Conservation (phyloP, 2,797 vertebrate genomes). For the Cygnus olor region DNA sequence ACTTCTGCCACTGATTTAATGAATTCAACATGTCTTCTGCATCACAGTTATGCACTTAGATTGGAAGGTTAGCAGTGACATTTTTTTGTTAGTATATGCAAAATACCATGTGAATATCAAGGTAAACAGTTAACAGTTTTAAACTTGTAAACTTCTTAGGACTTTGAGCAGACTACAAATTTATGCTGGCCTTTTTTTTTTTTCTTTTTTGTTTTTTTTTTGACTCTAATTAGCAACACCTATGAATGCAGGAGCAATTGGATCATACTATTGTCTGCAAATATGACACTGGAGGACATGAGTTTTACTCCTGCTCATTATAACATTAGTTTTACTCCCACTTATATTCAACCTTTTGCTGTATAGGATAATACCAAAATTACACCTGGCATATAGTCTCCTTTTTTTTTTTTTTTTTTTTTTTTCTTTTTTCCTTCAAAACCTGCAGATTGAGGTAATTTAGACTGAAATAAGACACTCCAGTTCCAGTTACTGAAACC, state of each 20-base stretch:
- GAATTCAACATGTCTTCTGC: background rate
- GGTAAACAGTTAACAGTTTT: background rate
- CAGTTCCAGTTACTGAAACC: conserved; percentile 4
- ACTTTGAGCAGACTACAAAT: background rate
- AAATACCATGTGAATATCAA: background rate
- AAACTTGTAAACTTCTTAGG: background rate
- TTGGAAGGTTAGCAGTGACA: background rate
- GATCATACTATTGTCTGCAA: background rate
- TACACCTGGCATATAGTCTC: background rate
- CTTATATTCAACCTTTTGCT: background rate
- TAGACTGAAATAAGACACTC: background rate
- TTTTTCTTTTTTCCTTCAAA: background rate
- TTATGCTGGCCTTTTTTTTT: background rate
- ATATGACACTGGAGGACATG: background rate
- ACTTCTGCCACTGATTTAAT: background rate
- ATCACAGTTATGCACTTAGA: background rate
- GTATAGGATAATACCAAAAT: conserved; percentile 5
- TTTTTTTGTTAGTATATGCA: background rate
- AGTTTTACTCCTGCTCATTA: conserved; percentile 30
- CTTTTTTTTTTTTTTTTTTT: background rate
- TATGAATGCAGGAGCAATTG: background rate
- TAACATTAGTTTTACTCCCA: background rate
- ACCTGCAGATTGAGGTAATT: background rate
- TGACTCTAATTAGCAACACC: background rate
- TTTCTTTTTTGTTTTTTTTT: background rate